Evolutionary conservation across 2,113 vertebrate species (phyloP).

Genomic region (Pollimyrus isidori): DNA sequence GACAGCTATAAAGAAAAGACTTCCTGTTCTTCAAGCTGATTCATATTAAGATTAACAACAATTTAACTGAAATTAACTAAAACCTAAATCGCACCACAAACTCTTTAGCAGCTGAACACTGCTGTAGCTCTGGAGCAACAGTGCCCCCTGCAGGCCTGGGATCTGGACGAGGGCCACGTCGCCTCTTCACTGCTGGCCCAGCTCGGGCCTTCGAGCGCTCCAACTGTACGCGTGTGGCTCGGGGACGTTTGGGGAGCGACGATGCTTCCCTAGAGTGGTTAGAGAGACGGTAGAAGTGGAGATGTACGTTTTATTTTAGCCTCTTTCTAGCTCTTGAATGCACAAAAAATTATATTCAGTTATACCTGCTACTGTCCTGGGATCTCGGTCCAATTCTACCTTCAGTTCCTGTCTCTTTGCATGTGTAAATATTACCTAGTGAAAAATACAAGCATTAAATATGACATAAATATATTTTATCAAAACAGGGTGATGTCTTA

Average conservation of each 20-base stretch:
- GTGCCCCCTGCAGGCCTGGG: background rate
- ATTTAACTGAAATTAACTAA: background rate
- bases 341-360: background rate
- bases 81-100: background rate
- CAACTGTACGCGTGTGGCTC: conserved; percentile 66
- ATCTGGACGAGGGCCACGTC: conserved; percentile 27
- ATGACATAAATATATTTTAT: background rate
- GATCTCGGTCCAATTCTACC: conserved; percentile 18
- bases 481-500: background rate
- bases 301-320: background rate
- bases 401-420: background rate
- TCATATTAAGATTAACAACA: background rate
- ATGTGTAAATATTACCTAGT: background rate
- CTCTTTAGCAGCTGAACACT: background rate
- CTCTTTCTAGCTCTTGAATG: background rate
- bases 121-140: background rate
- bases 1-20: background rate
- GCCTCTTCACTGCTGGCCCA: conserved; percentile 54
- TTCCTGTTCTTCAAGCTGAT: background rate
- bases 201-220: conserved; percentile 63
- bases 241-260: conserved; percentile 46
- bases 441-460: background rate
- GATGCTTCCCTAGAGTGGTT: conserved; percentile 36
- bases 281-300: background rate
- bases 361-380: conserved; percentile 39